phyloP scores from a whole-genome alignment of 2,797 vertebrate species.

The Sardinella longiceps region DNA sequence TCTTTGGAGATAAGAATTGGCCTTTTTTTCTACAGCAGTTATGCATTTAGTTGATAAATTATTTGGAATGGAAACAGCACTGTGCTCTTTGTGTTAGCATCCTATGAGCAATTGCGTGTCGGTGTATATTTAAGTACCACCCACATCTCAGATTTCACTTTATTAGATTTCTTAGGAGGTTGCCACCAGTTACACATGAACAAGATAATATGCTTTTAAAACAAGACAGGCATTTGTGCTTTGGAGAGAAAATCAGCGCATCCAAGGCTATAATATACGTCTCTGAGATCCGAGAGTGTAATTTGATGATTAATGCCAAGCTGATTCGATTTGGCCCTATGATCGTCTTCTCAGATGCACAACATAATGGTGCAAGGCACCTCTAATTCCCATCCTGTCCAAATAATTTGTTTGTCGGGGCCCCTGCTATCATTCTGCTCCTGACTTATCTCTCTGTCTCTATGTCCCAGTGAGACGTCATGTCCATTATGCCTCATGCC shows the following conservation, averaged over 20 bases:
- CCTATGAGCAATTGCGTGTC: not conserved
- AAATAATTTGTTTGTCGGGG: not conserved
- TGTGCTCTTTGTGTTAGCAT: not conserved
- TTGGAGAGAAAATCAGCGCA: not conserved
- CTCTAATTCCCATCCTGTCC: slow-evolving; percentile 12
- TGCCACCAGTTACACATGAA: slow-evolving; percentile 26
- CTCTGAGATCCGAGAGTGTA: slow-evolving; percentile 11
- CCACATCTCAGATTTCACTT: slow-evolving; percentile 4
- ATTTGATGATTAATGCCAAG: slow-evolving; percentile 21
- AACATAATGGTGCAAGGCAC: slow-evolving; percentile 14
- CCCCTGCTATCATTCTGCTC: not conserved
- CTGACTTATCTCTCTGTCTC: not conserved
- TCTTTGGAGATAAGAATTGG: not conserved
- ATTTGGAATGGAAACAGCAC: not conserved
- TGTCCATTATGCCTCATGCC: not conserved
- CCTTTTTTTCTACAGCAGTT: not conserved
- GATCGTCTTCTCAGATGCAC: slow-evolving; percentile 19
- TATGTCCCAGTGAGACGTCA: not conserved
- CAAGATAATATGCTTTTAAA: slow-evolving; percentile 23
- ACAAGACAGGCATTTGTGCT: slow-evolving; percentile 13
- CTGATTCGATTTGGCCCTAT: slow-evolving; percentile 21
- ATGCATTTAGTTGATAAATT: not conserved
- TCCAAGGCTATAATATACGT: not conserved
- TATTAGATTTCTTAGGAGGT: slow-evolving; percentile 6
- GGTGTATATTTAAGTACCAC: slow-evolving; percentile 5